Evolutionary conservation across 2,797 vertebrate genomes (phyloP), one percentile per base, ranked within the genome.

Genomic region (Pipistrellus nathusii): DNA sequence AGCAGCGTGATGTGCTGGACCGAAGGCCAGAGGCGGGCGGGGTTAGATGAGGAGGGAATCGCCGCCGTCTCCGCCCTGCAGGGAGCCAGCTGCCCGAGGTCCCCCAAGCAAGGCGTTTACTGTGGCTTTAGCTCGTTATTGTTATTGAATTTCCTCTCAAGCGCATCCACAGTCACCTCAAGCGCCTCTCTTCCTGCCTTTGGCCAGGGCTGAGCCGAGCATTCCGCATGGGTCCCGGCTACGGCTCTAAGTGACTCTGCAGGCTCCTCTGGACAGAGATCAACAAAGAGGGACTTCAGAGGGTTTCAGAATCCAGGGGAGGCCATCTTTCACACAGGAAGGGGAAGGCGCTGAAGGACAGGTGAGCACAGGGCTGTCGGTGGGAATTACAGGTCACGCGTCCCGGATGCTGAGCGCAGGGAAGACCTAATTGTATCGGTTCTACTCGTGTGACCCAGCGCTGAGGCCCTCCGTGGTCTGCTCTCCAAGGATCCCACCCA

Each of bases 11-110:
- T 0, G 12, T 9, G 5, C 62, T n/a, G 30, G 62, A 17, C 62
- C 0, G 1, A 15, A 15, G 62, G 6, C 27, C 5, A 6, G 30
- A 64, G 62, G 14, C 7, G 6, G 62, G 62, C n/a, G 62, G 27
- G 30, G 62, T n/a, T 7, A 64, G 30, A 17, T 64, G 62, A 17
- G 59, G 30, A 15, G 13, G 6, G 14, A 64, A n/a, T n/a, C 59
- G 1, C 30, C 14, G 1, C 27, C 6, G 0, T 2, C 62, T n/a
- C 30, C 14, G 0, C 62, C 62, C 15, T 7, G 62, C 62, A 64
- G 30, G 62, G 27, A 27, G 57, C 57, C 25, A 12, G 30, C 59
- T n/a, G 62, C 14, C 62, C 62, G 6, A n/a, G 62, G 62, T 8
- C 62, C 62, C 62, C 30, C 59, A 30, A 30, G 11, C 11, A 30